Percentiles rank a stretch among this genome's conserved stretches.
These are phyloP conservation scores for Leptoteleia sp. DNA, from an alignment of 1,140 invertebrate genomes.

Conservation along the genomic window DNA sequence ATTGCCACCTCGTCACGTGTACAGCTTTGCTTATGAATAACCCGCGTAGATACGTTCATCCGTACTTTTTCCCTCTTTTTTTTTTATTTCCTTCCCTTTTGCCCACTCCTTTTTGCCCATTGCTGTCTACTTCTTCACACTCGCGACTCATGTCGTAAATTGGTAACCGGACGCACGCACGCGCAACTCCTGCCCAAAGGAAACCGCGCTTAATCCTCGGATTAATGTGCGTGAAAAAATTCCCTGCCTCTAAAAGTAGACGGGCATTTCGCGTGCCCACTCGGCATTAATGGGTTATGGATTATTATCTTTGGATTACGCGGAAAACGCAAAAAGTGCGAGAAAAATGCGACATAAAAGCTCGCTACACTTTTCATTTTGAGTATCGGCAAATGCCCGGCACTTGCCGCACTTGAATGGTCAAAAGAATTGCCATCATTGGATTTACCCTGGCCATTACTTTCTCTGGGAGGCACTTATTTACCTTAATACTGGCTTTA, in stretches of 20 bases:
- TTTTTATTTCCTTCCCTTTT: slow-evolving; percentile 8
- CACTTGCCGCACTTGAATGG: slow-evolving; percentile 41
- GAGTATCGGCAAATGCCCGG: slow-evolving; percentile 48
- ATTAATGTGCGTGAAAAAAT: slow-evolving; percentile 60
- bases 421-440: slow-evolving; percentile 53
- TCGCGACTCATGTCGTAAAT: slow-evolving; percentile 43
- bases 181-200: slow-evolving; percentile 20
- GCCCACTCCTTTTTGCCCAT: slow-evolving; percentile 7
- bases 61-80: slow-evolving; percentile 3
- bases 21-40: too few species aligned
- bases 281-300: slow-evolving; percentile 67
- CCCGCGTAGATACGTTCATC: slow-evolving; percentile 26
- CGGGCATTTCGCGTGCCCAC: slow-evolving; percentile 28
- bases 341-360: slow-evolving; percentile 54
- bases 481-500: slow-evolving; percentile 47
- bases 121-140: slow-evolving; percentile 6
- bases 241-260: slow-evolving; percentile 45
- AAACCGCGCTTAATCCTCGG: slow-evolving; percentile 52
- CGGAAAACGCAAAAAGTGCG: slow-evolving; percentile 41
- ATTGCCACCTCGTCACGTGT: slow-evolving; percentile 64
- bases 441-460: slow-evolving; percentile 38
- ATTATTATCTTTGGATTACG: slow-evolving; percentile 66
- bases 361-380: slow-evolving; percentile 60
- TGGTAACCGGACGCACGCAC: slow-evolving; percentile 13
- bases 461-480: slow-evolving; percentile 22